Conservation (phyloP, 1,140 invertebrate genomes). For the Macrobrachium rosenbergii region DNA sequence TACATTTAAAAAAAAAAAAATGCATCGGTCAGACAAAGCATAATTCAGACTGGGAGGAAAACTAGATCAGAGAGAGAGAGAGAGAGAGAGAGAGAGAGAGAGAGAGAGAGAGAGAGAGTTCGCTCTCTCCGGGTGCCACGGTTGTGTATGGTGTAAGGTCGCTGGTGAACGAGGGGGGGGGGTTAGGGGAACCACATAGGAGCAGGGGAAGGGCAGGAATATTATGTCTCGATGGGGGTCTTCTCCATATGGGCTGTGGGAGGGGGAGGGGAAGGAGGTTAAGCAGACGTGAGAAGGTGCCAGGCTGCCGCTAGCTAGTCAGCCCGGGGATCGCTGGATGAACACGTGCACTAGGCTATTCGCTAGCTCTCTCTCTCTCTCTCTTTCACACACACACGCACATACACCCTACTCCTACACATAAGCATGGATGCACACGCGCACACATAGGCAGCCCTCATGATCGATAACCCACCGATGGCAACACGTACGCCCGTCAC, state of each 20-base stretch:
- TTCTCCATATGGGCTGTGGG: background rate
- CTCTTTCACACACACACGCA: background rate
- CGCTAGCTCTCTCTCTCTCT: too few relatives aligned
- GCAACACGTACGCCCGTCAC: background rate
- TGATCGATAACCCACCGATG: background rate
- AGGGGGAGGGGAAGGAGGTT: background rate
- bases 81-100: conserved; percentile 3
- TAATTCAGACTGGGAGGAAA: too few relatives aligned
- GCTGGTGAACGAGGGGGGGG: too few relatives aligned
- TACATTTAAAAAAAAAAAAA: too few relatives aligned
- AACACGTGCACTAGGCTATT: too few relatives aligned
- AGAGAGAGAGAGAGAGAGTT: background rate
- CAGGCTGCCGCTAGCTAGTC: too few relatives aligned
- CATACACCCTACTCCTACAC: background rate
- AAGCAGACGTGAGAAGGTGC: too few relatives aligned
- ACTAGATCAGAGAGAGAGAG: background rate
- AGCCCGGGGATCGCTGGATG: too few relatives aligned
- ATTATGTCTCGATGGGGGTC: background rate
- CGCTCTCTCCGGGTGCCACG: background rate
- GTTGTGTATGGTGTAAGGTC: background rate
- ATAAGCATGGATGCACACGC: conserved; percentile 10
- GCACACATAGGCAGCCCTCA: conserved; percentile 8
- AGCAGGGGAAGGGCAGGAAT: background rate
- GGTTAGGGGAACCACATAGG: background rate
- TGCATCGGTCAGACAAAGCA: too few relatives aligned